These are phyloP conservation scores for Oophaga sylvatica DNA, from an alignment of 2,797 vertebrate genomes.

Conservation along the genomic window DNA sequence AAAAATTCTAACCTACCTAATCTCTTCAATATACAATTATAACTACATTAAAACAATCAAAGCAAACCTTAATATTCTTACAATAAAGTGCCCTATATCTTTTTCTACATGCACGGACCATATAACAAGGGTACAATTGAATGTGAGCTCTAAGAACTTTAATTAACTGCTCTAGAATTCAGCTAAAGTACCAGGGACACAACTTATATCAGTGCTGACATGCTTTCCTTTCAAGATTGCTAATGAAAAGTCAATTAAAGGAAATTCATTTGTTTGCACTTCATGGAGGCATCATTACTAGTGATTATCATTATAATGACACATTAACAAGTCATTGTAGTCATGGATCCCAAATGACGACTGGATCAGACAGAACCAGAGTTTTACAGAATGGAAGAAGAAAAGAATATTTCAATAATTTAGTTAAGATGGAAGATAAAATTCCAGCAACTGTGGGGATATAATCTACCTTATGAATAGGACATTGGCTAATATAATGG, in stretches of 20 bases:
- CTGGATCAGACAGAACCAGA: not conserved
- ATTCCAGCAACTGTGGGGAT: not conserved
- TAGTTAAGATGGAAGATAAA: constrained; percentile 25
- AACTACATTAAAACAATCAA: not conserved
- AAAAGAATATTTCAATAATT: constrained; percentile 17
- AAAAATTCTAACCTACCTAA: not conserved
- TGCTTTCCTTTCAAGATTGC: constrained; percentile 14
- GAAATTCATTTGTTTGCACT: constrained; percentile 47
- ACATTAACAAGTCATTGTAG: constrained; percentile 30
- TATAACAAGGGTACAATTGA: not conserved
- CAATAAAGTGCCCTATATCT: not conserved
- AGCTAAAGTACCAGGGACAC: constrained; percentile 5
- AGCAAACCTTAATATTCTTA: not conserved
- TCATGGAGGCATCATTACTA: constrained; percentile 31
- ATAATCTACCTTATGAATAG: constrained; percentile 24
- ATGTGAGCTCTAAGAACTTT: not conserved
- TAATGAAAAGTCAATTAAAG: constrained; percentile 39
- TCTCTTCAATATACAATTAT: not conserved
- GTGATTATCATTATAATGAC: constrained; percentile 28
- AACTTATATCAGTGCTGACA: constrained; percentile 3
- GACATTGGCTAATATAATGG: constrained; percentile 17
- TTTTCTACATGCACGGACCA: not conserved
- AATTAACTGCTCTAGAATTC: not conserved
- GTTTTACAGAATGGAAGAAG: not conserved
- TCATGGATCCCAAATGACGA: constrained; percentile 12